Percentiles rank a stretch among this genome's conserved stretches.
These are phyloP conservation scores for Campodea augens DNA, from an alignment of 1,140 invertebrate species.

Conservation along the genomic window DNA sequence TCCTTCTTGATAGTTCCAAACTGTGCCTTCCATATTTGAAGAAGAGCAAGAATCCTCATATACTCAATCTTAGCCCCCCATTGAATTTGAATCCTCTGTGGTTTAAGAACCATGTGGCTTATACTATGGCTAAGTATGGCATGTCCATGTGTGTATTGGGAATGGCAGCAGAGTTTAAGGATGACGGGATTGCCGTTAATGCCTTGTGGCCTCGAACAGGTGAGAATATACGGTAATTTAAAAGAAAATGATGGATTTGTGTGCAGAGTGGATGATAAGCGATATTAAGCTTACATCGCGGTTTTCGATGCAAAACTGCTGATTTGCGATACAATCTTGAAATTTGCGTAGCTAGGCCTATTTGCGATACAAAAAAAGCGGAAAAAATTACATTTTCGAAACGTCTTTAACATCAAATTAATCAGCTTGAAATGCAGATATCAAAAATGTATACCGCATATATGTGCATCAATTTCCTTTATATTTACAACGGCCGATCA, in stretches of 20 bases:
- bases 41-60: conserved; percentile 81
- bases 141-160: conserved; percentile 98
- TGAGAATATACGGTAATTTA: conserved; percentile 19
- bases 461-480: no score
- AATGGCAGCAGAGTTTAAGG: conserved; percentile 72
- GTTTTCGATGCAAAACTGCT: not conserved
- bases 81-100: conserved; percentile 73
- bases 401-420: no score
- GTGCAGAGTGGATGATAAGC: not conserved
- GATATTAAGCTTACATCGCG: not conserved
- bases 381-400: no score
- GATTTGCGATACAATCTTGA: no score
- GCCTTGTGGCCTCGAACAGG: conserved; percentile 91
- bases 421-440: no score
- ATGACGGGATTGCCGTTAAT: conserved; percentile 77
- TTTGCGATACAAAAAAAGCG: no score
- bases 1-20: conserved; percentile 53
- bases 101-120: conserved; percentile 87
- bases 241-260: not conserved
- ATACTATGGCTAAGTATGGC: conserved; percentile 97
- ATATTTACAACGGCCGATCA: no score
- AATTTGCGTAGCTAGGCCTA: no score
- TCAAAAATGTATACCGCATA: no score
- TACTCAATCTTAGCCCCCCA: conserved; percentile 89
- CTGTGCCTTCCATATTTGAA: conserved; percentile 73